Evolutionary conservation across 2,797 vertebrate species (phyloP).

Genomic region (Morelia viridis): DNA sequence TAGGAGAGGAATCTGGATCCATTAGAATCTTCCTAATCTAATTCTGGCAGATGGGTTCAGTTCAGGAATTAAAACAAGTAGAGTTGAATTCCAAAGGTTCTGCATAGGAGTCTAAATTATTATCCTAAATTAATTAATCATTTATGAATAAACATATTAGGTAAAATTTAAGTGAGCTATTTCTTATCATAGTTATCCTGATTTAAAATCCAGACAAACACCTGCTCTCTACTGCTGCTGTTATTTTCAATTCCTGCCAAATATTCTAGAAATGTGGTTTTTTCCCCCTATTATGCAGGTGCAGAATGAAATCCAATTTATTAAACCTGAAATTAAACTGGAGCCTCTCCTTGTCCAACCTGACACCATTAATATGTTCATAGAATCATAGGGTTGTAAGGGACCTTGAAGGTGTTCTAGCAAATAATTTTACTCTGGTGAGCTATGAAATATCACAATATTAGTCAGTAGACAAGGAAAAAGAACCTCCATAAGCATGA

Average conservation of each 20-base stretch:
- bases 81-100: neutral
- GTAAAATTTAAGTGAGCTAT: neutral
- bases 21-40: neutral
- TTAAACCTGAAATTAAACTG: conserved; percentile 30
- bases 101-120: neutral
- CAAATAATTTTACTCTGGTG: conserved; percentile 3
- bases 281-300: neutral
- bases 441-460: neutral
- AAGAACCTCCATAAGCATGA: neutral
- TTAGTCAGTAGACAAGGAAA: neutral
- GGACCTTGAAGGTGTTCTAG: neutral
- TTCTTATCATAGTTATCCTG: neutral
- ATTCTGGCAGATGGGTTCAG: neutral
- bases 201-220: neutral
- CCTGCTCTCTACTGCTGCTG: neutral
- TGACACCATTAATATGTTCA: conserved; percentile 8
- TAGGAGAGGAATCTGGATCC: neutral
- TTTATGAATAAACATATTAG: neutral
- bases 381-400: neutral
- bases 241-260: neutral
- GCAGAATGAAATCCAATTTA: conserved; percentile 29
- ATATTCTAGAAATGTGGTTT: neutral
- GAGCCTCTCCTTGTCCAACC: neutral
- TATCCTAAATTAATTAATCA: neutral
- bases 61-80: neutral